Percentiles rank a stretch among this genome's conserved stretches.
Conservation (phyloP, 92 coral and sea anemone genomes). For the Umimayanthus chanpuru region DNA sequence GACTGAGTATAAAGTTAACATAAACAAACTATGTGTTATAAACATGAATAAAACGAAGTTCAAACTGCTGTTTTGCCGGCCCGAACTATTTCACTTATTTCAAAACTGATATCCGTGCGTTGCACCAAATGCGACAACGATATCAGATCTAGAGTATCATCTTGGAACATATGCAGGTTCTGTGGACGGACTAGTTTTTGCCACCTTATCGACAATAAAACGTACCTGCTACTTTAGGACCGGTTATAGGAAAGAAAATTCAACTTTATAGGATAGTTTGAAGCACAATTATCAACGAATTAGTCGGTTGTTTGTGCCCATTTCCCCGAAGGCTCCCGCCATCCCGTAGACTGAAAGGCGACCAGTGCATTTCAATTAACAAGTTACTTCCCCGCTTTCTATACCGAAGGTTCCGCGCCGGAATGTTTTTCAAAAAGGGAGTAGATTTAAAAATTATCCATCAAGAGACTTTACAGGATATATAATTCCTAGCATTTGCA, state of each 20-base stretch:
- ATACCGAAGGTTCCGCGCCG: conserved; percentile 44
- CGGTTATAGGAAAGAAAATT: conserved; percentile 3
- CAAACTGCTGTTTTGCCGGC: background rate
- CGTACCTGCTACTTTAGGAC: conserved; percentile 18
- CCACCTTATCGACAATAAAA: conserved; percentile 2
- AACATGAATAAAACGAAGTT: background rate
- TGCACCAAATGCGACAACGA: conserved; percentile 15
- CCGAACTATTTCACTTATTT: background rate
- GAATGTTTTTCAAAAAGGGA: conserved; percentile 34
- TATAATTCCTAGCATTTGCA: conserved; percentile 21
- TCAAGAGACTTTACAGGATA: conserved; percentile 21
- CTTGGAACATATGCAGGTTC: background rate
- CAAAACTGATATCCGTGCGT: background rate
- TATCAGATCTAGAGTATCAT: background rate
- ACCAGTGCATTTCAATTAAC: conserved; percentile 35
- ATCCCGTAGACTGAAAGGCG: conserved; percentile 47
- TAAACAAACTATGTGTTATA: background rate
- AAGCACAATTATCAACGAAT: conserved; percentile 16
- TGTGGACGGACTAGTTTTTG: background rate
- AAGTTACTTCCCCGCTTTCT: conserved; percentile 24
- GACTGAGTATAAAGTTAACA: background rate
- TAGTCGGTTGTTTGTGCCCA: conserved; percentile 29
- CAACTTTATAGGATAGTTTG: background rate
- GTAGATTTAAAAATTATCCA: conserved; percentile 34
- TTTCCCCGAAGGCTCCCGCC: conserved; percentile 35